Evolutionary conservation across 2,888 invertebrate genomes (phyloP), one percentile per base, ranked within the genome.

Genomic region (Tinea trinotella): DNA sequence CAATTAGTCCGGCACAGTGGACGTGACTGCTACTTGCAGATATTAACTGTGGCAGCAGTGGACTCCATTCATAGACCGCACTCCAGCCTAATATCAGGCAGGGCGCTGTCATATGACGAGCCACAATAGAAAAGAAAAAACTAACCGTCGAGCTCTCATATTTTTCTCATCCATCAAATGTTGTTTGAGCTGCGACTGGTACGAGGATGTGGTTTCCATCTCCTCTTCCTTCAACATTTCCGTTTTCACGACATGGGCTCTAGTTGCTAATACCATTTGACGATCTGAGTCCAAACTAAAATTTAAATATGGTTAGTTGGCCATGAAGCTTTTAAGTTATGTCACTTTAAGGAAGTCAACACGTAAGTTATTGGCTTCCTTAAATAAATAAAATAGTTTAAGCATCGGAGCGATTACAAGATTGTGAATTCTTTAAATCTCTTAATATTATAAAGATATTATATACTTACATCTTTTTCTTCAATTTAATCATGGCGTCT

Each of bases 81-180:
- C n/a, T n/a, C n/a, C n/a, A n/a, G n/a, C n/a, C n/a, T n/a, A n/a
- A n/a, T n/a, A n/a, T n/a, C n/a, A n/a, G n/a, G n/a, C n/a, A n/a
- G n/a, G n/a, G n/a, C n/a, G n/a, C n/a, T n/a, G n/a, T n/a, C n/a
- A n/a, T n/a, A n/a, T n/a, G n/a, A n/a, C n/a, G n/a, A n/a, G n/a
- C n/a, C n/a, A n/a, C 22, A 22, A 22, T 30, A 30, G 7, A 4
- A 52, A 30, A 22, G 4, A 7, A 22, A 30, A 30, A 17, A 15
- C 46, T 24, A 57, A 83, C 86, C 84, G 74, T 59, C 87, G 82
- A 0, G 76, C 76, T 56, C 89, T 75, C 54, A 88, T 74, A 30
- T 71, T 73, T 59, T 88, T 89, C 62, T 90, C 90, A 0, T 83
- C 76, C 0, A 67, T 61, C 1, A 90, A 61, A 66, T 90, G 80